Evolutionary conservation across 2,888 invertebrate genomes (phyloP), one percentile per base, ranked within the genome.

Genomic region (Crocallis elinguaria): DNA sequence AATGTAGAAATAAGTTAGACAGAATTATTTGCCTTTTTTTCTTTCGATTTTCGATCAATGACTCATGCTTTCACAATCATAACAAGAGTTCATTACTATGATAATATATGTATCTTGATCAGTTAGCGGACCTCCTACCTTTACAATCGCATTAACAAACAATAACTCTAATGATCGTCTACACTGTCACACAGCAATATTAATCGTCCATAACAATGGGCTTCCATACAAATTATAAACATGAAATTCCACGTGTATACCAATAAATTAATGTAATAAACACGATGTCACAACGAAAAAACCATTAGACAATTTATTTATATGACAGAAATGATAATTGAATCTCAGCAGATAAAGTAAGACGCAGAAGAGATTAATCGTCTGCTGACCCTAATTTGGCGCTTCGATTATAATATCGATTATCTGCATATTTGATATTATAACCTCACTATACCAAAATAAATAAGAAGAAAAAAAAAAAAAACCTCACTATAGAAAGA

Each of bases 81-180:
- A 45, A 41, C 44, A 39, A 45, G 45, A 44, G 3, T 9, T 35
- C 2, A 51, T 45, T 45, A 41, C n/a, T 21, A 51, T 45, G 39
- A 13, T 16, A 51, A 51, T 45, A 11, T 38, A 51, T 45, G 51
- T 41, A 51, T 51, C 45, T 29, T 45, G 51, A 51, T 51, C 51
- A 9, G 30, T 12, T 36, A 36, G 38, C 32, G 38, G 23, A 45
- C 49, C 49, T 36, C 36, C 41, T 42, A 11, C 35, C 19, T 16
- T 5, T 14, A 35, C 11, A 5, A 8, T n/a, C 41, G 11, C 25
- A 48, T 53, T 48, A 42, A 38, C 53, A 53, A 53, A 53, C 53
- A 53, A 48, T 53, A 30, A 42, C 35, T 27, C 17, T 48, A 42
- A 45, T 36, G 36, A 29, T 17, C 27, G 33, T 21, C 45, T 35